These are phyloP conservation scores for Amphibalanus amphitrite DNA, from an alignment of 1,140 invertebrate genomes.

Conservation along the genomic window DNA sequence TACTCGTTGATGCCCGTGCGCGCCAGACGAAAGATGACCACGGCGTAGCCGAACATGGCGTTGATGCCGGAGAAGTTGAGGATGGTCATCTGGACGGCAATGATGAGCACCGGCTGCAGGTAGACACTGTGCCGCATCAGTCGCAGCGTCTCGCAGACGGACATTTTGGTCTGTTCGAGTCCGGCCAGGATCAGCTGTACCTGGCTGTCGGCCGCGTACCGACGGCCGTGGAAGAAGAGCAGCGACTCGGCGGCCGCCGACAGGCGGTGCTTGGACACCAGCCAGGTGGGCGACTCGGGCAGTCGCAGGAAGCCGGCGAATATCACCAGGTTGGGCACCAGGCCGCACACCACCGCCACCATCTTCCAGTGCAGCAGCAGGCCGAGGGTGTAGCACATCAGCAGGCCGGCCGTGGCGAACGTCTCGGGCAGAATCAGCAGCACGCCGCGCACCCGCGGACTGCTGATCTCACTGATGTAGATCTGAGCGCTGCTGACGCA, in stretches of 20 bases:
- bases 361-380: neutral
- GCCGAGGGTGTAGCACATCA: neutral
- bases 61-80: neutral
- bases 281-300: neutral
- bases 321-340: neutral
- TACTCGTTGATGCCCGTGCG: neutral
- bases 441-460: neutral
- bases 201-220: neutral
- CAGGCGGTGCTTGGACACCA: neutral
- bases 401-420: neutral
- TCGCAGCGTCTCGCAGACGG: neutral
- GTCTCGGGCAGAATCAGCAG: neutral
- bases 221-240: neutral
- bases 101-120: neutral
- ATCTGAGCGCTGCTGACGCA: neutral
- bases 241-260: neutral
- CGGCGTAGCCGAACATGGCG: constrained; percentile 3
- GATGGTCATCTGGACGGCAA: neutral
- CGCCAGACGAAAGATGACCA: neutral
- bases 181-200: neutral
- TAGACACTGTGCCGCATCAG: neutral
- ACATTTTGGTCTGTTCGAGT: neutral
- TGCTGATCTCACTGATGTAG: neutral
- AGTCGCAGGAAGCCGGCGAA: neutral
- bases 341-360: neutral